Conservation (phyloP, 2,888 invertebrate genomes). For the Drosophila paranaensis region DNA sequence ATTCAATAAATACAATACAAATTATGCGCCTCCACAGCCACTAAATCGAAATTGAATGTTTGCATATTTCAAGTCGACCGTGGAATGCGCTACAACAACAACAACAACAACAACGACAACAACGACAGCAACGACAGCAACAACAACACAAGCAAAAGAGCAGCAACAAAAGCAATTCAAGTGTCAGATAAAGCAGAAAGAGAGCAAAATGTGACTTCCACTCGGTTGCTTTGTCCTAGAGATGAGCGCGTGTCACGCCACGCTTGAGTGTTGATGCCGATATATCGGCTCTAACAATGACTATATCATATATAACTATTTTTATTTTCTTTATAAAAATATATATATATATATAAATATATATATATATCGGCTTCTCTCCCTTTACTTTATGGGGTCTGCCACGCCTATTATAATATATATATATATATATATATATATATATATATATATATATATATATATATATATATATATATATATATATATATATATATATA, state of each 20-base stretch:
- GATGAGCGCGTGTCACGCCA: constrained; percentile 4
- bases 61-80: constrained; percentile 74
- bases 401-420: too few relatives aligned
- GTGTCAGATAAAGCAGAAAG: not conserved
- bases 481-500: too few relatives aligned
- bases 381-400: too few relatives aligned
- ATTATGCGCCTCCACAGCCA: constrained; percentile 49
- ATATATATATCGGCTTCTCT: too few relatives aligned
- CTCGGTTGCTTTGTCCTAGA: not conserved
- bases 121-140: constrained; percentile 34
- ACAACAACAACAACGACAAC: not conserved
- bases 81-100: constrained; percentile 67
- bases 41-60: constrained; percentile 70
- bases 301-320: too few relatives aligned
- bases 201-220: constrained; percentile 8
- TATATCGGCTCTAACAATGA: too few relatives aligned
- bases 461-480: too few relatives aligned
- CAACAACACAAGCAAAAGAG: not conserved
- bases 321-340: too few relatives aligned
- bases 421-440: too few relatives aligned
- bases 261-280: too few relatives aligned
- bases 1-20: constrained; percentile 80
- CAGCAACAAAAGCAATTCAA: constrained; percentile 2
- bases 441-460: too few relatives aligned
- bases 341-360: too few relatives aligned